A percentile compares a stretch with the other conserved stretches of the same genome.
phyloP scores from a whole-genome alignment of 2,113 vertebrate species.

The Prochilodus magdalenae region DNA sequence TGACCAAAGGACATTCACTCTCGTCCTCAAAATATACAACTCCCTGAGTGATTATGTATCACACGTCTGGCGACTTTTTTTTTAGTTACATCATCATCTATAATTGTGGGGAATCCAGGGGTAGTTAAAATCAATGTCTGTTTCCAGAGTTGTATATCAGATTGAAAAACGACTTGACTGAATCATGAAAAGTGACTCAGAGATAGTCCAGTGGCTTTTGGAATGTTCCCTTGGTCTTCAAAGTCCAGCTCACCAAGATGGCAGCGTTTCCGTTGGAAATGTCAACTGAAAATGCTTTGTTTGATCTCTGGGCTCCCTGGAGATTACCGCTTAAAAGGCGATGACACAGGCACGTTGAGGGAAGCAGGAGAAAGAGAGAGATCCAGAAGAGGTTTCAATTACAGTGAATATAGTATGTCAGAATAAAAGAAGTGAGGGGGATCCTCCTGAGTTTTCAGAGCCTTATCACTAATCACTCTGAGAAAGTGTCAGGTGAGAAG shows the following conservation, averaged over 20 bases:
- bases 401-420: conserved; percentile 72
- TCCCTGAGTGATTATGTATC: not conserved
- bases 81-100: conserved; percentile 4
- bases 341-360: conserved; percentile 55
- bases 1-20: conserved; percentile 1
- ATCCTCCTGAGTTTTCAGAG: conserved; percentile 52
- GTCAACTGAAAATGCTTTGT: conserved; percentile 56
- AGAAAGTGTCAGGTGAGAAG: conserved; percentile 64
- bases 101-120: not conserved
- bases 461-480: conserved; percentile 56
- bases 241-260: conserved; percentile 40
- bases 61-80: conserved; percentile 2
- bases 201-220: conserved; percentile 26
- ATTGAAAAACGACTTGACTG: conserved; percentile 46
- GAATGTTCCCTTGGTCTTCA: conserved; percentile 40
- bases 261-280: conserved; percentile 54
- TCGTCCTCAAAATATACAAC: conserved; percentile 10
- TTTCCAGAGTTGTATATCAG: conserved; percentile 46
- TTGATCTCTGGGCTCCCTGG: conserved; percentile 61
- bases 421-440: conserved; percentile 37
- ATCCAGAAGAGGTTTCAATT: conserved; percentile 65
- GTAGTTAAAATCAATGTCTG: conserved; percentile 23
- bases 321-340: conserved; percentile 49
- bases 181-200: conserved; percentile 43
- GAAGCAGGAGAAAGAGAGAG: conserved; percentile 23